Conservation (phyloP, 2,113 vertebrate species). For the Ahaetulla prasina region DNA sequence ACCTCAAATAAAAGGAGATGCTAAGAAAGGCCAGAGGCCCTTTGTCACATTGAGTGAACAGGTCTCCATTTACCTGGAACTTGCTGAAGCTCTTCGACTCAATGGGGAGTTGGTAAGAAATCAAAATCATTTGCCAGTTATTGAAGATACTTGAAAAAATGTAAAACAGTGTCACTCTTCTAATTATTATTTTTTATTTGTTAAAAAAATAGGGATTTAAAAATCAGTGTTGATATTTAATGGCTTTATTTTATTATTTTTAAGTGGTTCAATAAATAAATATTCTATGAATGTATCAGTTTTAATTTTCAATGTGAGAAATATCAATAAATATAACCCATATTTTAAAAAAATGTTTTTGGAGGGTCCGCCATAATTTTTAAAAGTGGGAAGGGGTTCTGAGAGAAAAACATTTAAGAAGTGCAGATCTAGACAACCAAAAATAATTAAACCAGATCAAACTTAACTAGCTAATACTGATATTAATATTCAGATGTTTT, state of each 20-base stretch:
- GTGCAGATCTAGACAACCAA: background rate
- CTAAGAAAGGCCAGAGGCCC: constrained; percentile 28
- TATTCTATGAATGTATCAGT: background rate
- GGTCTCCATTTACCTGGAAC: constrained; percentile 68
- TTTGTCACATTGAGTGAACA: constrained; percentile 51
- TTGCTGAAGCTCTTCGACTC: constrained; percentile 65
- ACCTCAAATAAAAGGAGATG: constrained; percentile 43
- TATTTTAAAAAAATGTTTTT: background rate
- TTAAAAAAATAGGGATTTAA: background rate
- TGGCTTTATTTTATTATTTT: background rate
- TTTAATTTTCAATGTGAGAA: background rate
- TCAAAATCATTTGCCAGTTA: background rate
- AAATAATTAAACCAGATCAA: background rate
- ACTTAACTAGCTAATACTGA: background rate
- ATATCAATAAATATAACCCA: background rate
- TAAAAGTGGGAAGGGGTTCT: background rate
- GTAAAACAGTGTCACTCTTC: background rate
- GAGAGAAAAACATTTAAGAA: background rate
- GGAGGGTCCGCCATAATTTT: background rate
- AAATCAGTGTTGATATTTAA: background rate
- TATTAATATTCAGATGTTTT: background rate
- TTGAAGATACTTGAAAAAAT: background rate
- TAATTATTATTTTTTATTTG: background rate
- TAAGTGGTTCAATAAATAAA: background rate
- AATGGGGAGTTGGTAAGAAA: constrained; percentile 73